These are phyloP conservation scores for Cardinalis cardinalis DNA, from an alignment of 2,113 vertebrate genomes.

Conservation along the genomic window DNA sequence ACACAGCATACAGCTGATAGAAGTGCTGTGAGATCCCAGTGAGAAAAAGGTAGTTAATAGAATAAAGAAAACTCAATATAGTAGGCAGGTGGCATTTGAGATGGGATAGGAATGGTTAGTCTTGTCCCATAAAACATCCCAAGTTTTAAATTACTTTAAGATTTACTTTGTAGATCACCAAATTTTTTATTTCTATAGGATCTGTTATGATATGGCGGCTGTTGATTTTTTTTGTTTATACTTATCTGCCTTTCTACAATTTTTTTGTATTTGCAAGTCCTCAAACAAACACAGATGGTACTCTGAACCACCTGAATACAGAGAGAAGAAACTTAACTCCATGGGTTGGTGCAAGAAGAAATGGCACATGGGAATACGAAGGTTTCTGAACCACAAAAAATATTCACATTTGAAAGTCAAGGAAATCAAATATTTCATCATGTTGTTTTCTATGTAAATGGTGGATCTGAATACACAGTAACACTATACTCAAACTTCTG, in stretches of 20 bases:
- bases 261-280: not conserved
- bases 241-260: not conserved
- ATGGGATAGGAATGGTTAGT: not conserved
- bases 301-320: not conserved
- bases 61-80: not conserved
- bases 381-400: not conserved
- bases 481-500: not conserved
- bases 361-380: not conserved
- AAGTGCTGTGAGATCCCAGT: not conserved
- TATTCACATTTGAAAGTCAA: not conserved
- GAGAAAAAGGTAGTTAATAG: not conserved
- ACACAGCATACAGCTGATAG: not conserved
- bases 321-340: not conserved
- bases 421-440: not conserved
- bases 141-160: not conserved
- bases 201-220: accelerated
- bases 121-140: not conserved
- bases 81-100: not conserved
- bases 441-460: not conserved
- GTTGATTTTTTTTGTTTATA: not conserved
- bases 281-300: not conserved
- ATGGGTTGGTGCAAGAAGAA: not conserved
- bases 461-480: not conserved
- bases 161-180: not conserved
- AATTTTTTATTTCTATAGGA: not conserved